Conservation (phyloP, 2,797 vertebrate genomes). For the Acestrorhynchus altus region DNA sequence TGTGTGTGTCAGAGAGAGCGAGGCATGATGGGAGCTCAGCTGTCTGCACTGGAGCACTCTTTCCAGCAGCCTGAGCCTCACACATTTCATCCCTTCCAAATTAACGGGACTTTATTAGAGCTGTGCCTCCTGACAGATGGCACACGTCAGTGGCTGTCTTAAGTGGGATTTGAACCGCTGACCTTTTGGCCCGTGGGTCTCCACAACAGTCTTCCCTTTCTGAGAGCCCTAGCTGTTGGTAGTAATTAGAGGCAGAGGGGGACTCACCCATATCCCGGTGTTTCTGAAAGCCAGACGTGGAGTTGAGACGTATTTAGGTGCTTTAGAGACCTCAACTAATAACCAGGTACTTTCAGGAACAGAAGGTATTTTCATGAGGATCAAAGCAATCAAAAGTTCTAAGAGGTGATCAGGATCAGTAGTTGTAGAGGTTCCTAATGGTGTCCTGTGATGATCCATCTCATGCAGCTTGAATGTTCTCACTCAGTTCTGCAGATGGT, state of each 20-base stretch:
- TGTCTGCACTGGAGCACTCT: conserved; percentile 31
- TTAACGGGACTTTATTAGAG: conserved; percentile 74
- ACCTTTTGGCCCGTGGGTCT: conserved; percentile 66
- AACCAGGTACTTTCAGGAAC: no score
- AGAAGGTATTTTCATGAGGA: no score
- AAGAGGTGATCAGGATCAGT: no score
- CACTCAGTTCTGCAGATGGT: no score
- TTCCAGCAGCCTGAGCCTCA: conserved; percentile 66
- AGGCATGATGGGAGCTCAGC: conserved; percentile 29
- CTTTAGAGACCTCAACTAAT: no score
- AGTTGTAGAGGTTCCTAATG: no score
- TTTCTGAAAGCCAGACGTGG: no score
- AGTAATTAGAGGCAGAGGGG: conserved; percentile 57
- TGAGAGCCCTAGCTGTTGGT: conserved; percentile 45
- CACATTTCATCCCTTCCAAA: conserved; percentile 76
- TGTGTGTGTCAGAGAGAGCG: conserved; percentile 32
- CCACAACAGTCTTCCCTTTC: conserved; percentile 64
- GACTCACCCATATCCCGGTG: no score
- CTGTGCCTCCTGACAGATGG: conserved; percentile 73
- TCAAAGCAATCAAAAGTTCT: no score
- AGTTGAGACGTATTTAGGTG: no score
- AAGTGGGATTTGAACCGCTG: conserved; percentile 74
- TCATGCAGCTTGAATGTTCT: no score
- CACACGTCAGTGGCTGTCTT: conserved; percentile 70
- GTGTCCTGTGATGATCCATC: no score